Evolutionary conservation across 92 coral and sea anemone genomes (phyloP).

Genomic region (Porites rus): DNA sequence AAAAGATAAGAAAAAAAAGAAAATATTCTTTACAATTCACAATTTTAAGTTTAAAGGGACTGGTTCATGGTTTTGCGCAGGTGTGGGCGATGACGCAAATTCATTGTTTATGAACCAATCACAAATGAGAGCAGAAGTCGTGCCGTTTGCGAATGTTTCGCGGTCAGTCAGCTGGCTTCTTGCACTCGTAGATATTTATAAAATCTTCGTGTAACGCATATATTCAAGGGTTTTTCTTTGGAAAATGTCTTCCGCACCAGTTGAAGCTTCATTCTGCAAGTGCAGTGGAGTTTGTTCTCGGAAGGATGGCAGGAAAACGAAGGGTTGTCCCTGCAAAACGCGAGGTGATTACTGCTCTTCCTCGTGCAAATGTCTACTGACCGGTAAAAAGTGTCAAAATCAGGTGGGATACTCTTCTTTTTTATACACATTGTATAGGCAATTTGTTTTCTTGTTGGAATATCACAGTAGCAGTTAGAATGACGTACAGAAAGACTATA

Average conservation of each 20-base stretch:
- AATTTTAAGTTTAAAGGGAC: too few relatives aligned
- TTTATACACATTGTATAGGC: background rate
- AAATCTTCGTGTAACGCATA: too few relatives aligned
- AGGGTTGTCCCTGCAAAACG: background rate
- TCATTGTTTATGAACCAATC: too few relatives aligned
- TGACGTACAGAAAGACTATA: background rate
- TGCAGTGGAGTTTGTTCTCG: background rate
- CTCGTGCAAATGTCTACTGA: conserved; percentile 6
- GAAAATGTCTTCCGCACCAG: background rate
- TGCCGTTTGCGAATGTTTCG: too few relatives aligned
- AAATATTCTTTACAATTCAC: too few relatives aligned
- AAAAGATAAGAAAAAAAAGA: too few relatives aligned
- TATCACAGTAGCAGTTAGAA: background rate
- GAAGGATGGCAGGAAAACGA: background rate
- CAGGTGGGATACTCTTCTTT: background rate
- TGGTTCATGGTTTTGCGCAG: too few relatives aligned
- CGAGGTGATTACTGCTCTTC: background rate
- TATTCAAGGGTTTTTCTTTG: background rate
- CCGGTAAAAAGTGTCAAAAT: background rate
- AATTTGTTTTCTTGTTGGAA: background rate
- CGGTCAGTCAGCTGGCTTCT: too few relatives aligned
- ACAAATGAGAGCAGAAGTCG: too few relatives aligned
- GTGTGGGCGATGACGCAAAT: too few relatives aligned
- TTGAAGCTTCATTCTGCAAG: background rate
- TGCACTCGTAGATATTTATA: too few relatives aligned